Percentiles rank a stretch among this genome's conserved stretches.
phyloP scores from a whole-genome alignment of 1,140 invertebrate species.

The Platyura marginata region DNA sequence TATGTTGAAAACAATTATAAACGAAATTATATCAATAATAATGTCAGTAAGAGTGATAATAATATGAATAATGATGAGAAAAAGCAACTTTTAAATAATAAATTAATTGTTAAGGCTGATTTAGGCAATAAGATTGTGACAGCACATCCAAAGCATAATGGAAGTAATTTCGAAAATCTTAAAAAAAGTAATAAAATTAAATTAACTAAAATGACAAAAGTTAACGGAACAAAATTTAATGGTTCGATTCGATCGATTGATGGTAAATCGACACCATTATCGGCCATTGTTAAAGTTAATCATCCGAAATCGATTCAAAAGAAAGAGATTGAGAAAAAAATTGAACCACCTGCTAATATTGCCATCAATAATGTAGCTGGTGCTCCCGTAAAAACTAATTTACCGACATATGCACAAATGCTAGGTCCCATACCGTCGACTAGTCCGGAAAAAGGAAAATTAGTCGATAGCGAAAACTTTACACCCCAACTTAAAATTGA shows the following conservation, averaged over 20 bases:
- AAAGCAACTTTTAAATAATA: background rate
- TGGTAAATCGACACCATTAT: no score
- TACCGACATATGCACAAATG: background rate
- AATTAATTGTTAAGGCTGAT: constrained; percentile 1
- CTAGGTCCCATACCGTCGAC: background rate
- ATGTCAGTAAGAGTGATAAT: background rate
- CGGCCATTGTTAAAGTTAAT: no score
- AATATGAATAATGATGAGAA: background rate
- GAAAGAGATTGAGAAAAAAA: no score
- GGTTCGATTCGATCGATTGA: no score
- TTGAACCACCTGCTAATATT: no score
- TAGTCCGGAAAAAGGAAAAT: background rate
- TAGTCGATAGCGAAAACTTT: background rate
- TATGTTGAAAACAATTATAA: no score
- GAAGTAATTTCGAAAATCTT: background rate
- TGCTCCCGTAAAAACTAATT: no score
- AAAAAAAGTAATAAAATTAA: background rate
- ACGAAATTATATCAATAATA: background rate
- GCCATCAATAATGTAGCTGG: no score
- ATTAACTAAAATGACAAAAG: no score
- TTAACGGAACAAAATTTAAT: no score
- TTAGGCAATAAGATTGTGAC: background rate
- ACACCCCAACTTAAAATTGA: no score
- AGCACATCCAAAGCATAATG: background rate
- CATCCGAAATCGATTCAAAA: no score